Base-by-base conservation (phyloP, 2,888 invertebrate species). In the Theretra japonica region DNA sequence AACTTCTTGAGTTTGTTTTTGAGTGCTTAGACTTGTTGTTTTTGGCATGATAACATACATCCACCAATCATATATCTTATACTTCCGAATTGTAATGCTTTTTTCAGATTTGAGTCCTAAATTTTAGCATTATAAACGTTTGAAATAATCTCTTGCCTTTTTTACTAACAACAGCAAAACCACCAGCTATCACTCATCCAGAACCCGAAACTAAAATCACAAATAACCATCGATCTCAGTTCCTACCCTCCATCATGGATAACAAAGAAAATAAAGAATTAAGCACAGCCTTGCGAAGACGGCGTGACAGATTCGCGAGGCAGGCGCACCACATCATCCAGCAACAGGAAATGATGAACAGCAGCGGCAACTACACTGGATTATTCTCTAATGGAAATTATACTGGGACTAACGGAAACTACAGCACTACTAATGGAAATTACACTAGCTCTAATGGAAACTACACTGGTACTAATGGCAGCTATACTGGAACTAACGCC, bases 291-390 rank as follows among this genome's bases (percentile, higher is more conserved):
- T 93, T 98, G 75, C 95, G 97, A 81, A 95, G 97, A 80, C 95
- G 98, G 74, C 95, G 98, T 75, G 98, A 98, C 84, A 95, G 98
- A 76, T 97, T 96, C 65, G 97, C 98, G 80, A 95, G 98, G 75
- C 98, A 98, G 86, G 96, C 97, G 72, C 97, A 97, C 84, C 97
- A 98, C 83, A 96, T 97, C 82, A 96, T 96, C 83, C 97, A 98
- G 82, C 98, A 97, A 85, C 96, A 97, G 85, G 97, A 97, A 90
- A 82, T 94, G 75, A 79, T 93, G 11, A 93, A 90, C 69, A 89
- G 86, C 73, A 87, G 81, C 74, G 84, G 82, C 6, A 80, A 88
- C 41, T 88, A 88, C 74, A 90, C 85, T 72, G 86, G 86, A 3
- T 73, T 90, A 2, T 89, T 88, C 15, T 65, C 74, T 15, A 86